Evolutionary conservation across 2,797 vertebrate genomes (phyloP).

Genomic region (Dipus sagitta): DNA sequence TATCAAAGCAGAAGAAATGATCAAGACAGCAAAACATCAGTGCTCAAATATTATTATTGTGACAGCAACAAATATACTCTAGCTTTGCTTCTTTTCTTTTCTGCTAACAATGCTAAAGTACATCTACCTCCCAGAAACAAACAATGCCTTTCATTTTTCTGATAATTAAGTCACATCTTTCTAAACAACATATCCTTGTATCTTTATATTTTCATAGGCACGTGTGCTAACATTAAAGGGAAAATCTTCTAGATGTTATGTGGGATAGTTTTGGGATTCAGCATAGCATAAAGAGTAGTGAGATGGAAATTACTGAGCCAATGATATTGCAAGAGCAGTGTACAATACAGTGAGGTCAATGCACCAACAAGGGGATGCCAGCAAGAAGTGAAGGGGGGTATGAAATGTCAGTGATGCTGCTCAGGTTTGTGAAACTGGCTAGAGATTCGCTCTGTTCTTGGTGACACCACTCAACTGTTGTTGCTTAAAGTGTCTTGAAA

Average conservation of each 20-base stretch:
- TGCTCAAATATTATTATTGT: no score
- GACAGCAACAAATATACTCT: no score
- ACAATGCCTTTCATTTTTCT: background rate
- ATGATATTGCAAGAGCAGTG: fast-evolving
- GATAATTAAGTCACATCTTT: fast-evolving
- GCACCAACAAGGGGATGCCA: fast-evolving
- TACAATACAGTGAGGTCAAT: background rate
- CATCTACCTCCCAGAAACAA: no score
- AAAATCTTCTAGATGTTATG: background rate
- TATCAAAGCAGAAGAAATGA: no score
- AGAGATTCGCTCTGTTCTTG: background rate
- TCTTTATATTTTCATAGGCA: background rate
- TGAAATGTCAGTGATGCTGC: fast-evolving
- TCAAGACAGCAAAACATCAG: no score
- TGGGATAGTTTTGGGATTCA: background rate
- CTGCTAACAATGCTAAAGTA: no score
- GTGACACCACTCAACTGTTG: background rate
- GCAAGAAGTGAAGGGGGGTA: background rate
- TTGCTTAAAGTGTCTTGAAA: background rate
- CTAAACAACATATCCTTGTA: no score
- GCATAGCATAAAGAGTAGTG: background rate
- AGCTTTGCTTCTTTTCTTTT: no score
- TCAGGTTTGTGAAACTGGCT: background rate
- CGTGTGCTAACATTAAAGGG: background rate
- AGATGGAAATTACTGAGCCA: no score